Evolutionary conservation across 2,113 vertebrate species (phyloP), one percentile per base, ranked within the genome.

Genomic region (Alligator sinensis): DNA sequence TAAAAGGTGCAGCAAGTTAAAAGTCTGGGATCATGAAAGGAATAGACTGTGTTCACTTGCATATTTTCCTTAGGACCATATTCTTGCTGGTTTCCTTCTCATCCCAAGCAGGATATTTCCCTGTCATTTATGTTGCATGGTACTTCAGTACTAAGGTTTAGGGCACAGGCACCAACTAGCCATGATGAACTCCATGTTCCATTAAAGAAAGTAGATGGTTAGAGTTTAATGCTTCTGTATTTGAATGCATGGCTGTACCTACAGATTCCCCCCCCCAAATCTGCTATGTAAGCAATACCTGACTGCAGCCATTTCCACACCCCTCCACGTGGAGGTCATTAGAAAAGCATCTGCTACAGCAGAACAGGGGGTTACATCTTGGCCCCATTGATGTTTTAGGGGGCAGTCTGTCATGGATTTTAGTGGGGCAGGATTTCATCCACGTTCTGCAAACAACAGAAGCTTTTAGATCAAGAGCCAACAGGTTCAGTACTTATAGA

Each of bases 221-320:
- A 55, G 6, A 38, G 70, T 89, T 82, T 64, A 8, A 11, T 3
- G 6, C 9, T 0, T 0, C 16, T 28, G 28, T 28, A 16, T 24
- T 10, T 2, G 70, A 82, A 14, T 74, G 47, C 10, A 58, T 3
- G 17, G 5, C 55, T 93, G 28, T 9, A 17, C 28, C 9, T 17
- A 30, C 18, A 21, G 4, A 34, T 47, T 47, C 47, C 47, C 47
- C 47, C 47, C 28, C 8, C 17, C n/a, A 68, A 14, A 5, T 19
- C n/a, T 88, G 64, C 5, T 57, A 64, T 24, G 68, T 77, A 70
- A 93, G 77, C 70, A 19, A 0, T 1, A 72, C 1, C 24, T 9
- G 9, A 47, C 47, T 9, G 9, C 47, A 47, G 47, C 7, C 47
- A 47, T 47, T 47, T 47, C 47, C 47, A 47, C 47, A 7, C 8